Conservation (phyloP, 1,140 invertebrate species). For the Bombyx mandarina region DNA sequence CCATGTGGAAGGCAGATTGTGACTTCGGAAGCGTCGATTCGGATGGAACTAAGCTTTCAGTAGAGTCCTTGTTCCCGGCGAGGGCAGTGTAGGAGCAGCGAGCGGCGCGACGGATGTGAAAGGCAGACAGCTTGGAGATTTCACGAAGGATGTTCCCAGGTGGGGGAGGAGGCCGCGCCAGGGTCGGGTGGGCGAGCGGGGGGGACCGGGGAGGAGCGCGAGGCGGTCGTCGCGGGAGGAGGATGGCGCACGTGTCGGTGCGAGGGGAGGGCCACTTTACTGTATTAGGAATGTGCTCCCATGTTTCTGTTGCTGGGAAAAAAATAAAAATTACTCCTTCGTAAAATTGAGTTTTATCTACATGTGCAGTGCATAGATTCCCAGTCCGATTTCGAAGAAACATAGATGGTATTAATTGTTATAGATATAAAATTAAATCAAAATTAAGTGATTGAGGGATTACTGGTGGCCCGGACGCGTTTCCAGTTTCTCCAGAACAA, state of each 20-base stretch:
- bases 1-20: constrained; percentile 74
- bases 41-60: constrained; percentile 73
- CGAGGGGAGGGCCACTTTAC: constrained; percentile 81
- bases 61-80: constrained; percentile 77
- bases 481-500: too few relatives aligned
- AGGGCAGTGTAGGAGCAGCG: constrained; percentile 81
- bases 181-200: constrained; percentile 7
- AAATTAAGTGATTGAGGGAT: too few relatives aligned
- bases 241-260: constrained; percentile 54
- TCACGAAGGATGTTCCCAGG: constrained; percentile 76
- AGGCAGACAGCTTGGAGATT: constrained; percentile 81
- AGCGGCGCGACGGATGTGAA: constrained; percentile 78
- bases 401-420: too few relatives aligned
- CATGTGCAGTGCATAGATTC: too few relatives aligned
- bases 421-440: too few relatives aligned
- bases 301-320: constrained; percentile 78
- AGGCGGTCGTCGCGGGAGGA: constrained; percentile 31
- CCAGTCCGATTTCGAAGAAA: too few relatives aligned
- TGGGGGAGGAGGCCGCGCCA: constrained; percentile 13
- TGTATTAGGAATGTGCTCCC: constrained; percentile 81
- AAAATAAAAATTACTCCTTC: background rate
- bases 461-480: too few relatives aligned
- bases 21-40: constrained; percentile 71
- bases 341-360: too few relatives aligned
- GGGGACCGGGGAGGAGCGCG: constrained; percentile 19